Conservation (phyloP, 2,888 invertebrate genomes). For the Caenorhabditis parvicauda region DNA sequence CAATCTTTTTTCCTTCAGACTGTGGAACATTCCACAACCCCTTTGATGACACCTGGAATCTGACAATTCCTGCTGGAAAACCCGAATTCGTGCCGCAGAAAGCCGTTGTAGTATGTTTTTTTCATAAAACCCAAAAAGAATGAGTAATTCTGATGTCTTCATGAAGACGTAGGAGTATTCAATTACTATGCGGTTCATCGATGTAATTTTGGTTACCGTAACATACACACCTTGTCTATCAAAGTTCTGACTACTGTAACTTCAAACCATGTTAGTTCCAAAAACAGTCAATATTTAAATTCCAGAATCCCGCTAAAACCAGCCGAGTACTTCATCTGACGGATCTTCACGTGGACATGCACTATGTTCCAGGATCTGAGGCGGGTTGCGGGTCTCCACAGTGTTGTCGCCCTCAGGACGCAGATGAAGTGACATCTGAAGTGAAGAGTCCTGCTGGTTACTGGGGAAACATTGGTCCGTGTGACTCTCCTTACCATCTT, state of each 20-base stretch:
- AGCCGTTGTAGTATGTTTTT: constrained; percentile 18
- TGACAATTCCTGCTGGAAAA: constrained; percentile 45
- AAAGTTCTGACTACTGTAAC: not conserved
- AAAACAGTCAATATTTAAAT: not conserved
- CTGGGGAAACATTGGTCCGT: constrained; percentile 51
- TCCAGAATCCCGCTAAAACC: constrained; percentile 38
- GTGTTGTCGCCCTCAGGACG: constrained; percentile 72
- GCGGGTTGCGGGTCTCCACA: constrained; percentile 90
- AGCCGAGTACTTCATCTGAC: constrained; percentile 49
- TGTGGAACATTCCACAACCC: constrained; percentile 47
- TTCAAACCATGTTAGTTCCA: not conserved
- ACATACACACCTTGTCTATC: no score
- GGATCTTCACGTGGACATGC: constrained; percentile 52
- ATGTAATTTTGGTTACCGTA: no score
- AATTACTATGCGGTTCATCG: not conserved
- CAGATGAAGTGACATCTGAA: constrained; percentile 20
- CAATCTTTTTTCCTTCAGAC: constrained; percentile 15
- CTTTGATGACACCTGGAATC: constrained; percentile 40
- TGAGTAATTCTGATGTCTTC: not conserved
- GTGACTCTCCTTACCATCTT: constrained; percentile 53
- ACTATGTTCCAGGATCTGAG: constrained; percentile 63
- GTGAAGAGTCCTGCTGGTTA: constrained; percentile 36
- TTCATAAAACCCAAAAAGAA: not conserved
- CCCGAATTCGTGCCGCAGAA: constrained; percentile 34
- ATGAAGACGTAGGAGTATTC: not conserved